Conservation (phyloP, 2,113 vertebrate species). For the Glaucomys volans region DNA sequence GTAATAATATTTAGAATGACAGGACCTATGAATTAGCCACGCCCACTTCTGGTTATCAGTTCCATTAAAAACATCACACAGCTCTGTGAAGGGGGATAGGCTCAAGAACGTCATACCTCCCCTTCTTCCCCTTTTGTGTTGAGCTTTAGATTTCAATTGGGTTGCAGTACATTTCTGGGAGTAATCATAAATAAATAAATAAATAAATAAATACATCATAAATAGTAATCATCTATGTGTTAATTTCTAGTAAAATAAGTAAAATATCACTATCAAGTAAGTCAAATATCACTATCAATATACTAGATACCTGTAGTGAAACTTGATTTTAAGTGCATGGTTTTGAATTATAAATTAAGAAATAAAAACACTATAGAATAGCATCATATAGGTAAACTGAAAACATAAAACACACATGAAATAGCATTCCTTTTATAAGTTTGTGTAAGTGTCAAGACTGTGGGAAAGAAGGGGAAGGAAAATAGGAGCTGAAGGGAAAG, state of each 20-base stretch:
- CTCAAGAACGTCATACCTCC: not conserved
- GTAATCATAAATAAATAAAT: no score
- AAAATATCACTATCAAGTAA: not conserved
- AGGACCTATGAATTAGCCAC: not conserved
- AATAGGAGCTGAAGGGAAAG: not conserved
- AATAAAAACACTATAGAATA: not conserved
- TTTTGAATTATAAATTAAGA: slow-evolving; percentile 50
- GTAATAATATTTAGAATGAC: not conserved
- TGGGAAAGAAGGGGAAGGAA: not conserved
- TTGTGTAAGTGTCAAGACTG: not conserved
- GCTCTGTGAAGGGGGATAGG: not conserved
- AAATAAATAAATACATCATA: no score
- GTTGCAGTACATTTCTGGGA: not conserved
- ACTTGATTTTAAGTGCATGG: slow-evolving; percentile 24
- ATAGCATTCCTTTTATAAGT: not conserved
- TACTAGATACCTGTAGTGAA: not conserved
- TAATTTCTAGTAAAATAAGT: not conserved
- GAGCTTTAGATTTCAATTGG: not conserved
- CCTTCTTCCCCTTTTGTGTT: not conserved
- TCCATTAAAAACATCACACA: not conserved
- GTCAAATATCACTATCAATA: not conserved
- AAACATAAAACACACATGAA: not conserved
- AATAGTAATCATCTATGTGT: not conserved
- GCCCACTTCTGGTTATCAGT: not conserved
- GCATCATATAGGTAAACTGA: not conserved